These are phyloP conservation scores for Nymphicus hollandicus DNA, from an alignment of 2,113 vertebrate species.

Conservation along the genomic window DNA sequence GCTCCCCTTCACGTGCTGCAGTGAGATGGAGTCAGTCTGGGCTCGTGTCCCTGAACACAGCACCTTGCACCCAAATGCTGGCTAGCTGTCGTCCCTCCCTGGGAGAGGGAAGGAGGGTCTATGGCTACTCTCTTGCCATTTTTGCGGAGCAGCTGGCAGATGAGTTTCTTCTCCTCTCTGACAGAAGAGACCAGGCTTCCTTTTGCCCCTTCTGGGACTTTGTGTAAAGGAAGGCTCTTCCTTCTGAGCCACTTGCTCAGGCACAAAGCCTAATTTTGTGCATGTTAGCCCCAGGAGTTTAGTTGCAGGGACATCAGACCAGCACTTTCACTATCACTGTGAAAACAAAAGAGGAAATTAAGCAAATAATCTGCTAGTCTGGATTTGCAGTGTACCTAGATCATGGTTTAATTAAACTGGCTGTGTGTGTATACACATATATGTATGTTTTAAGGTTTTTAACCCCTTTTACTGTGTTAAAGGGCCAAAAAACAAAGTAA, in stretches of 20 bases:
- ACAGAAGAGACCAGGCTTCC: not conserved
- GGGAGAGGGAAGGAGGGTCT: not conserved
- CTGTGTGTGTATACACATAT: not conserved
- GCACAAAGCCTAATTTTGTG: not conserved
- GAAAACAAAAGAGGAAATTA: not conserved
- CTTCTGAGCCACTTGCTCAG: not conserved
- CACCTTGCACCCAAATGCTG: not conserved
- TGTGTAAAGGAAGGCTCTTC: not conserved
- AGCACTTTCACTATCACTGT: not conserved
- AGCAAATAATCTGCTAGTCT: not conserved
- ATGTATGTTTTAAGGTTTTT: not conserved
- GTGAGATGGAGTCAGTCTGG: not conserved
- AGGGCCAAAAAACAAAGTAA: not conserved
- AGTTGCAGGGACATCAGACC: not conserved
- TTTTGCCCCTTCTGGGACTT: not conserved
- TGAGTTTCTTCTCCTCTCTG: not conserved
- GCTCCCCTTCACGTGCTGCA: not conserved
- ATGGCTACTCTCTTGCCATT: fast-evolving
- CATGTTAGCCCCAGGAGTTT: not conserved
- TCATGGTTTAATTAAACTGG: not conserved
- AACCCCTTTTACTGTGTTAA: not conserved
- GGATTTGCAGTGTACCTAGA: not conserved
- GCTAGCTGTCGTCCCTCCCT: fast-evolving
- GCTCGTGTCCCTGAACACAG: fast-evolving
- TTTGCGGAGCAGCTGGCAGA: not conserved